A percentile compares a stretch with the other conserved stretches of the same genome.
Evolutionary conservation across 2,113 vertebrate genomes (phyloP).

Genomic region (Cyphomyrus plagiostoma): DNA sequence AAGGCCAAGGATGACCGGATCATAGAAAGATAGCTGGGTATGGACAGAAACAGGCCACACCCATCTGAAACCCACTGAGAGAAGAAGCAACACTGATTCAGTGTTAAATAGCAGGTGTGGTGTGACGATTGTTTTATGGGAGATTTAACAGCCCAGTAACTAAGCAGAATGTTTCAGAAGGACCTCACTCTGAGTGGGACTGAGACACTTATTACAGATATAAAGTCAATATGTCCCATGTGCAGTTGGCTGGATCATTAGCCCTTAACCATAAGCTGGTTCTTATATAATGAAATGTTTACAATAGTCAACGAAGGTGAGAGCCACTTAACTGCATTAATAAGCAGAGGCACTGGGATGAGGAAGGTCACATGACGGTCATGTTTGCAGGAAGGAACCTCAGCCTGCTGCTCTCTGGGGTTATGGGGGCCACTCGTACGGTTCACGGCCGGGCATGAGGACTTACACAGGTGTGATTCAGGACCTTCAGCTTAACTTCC

Average conservation of each 20-base stretch:
- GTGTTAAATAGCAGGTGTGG: background rate
- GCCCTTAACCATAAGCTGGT: background rate
- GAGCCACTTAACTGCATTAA: background rate
- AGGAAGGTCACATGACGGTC: background rate
- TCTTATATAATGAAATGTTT: background rate
- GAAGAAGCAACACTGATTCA: background rate
- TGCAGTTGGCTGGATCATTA: background rate
- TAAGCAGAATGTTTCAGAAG: background rate
- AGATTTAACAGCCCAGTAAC: background rate
- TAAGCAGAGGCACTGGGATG: background rate
- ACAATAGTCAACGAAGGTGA: background rate
- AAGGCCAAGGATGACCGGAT: background rate
- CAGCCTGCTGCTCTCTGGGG: background rate
- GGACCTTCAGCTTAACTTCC: background rate
- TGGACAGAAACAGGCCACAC: background rate
- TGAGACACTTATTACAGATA: background rate
- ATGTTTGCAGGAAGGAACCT: background rate
- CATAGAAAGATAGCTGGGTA: background rate
- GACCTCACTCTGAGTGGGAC: background rate
- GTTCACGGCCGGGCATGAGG: background rate
- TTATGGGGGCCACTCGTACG: background rate
- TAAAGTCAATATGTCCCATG: background rate
- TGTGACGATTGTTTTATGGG: background rate
- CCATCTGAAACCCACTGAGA: background rate
- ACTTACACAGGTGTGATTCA: background rate